phyloP scores from a whole-genome alignment of 1,140 invertebrate genomes.

The Bombus superbus region DNA sequence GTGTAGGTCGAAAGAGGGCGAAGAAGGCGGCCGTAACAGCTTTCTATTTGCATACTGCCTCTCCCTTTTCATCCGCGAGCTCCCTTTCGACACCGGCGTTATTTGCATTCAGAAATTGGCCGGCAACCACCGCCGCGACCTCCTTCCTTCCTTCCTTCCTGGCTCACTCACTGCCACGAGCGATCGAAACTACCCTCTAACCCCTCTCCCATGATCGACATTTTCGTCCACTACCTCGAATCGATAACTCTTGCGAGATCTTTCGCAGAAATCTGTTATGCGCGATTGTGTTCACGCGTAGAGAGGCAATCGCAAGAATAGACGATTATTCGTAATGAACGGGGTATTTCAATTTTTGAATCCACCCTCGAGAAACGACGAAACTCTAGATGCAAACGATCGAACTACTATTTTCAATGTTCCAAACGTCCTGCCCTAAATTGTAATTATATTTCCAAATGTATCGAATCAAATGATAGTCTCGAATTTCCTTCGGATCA shows the following conservation, averaged over 20 bases:
- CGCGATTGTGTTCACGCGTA: no score
- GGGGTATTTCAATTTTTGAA: no score
- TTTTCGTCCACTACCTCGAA: neutral
- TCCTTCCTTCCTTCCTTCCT: conserved; percentile 58
- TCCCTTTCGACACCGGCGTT: conserved; percentile 78
- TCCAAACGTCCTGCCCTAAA: no score
- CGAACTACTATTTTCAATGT: no score
- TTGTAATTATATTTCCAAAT: no score
- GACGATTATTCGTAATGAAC: no score
- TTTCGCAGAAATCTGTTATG: accelerated
- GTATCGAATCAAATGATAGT: no score
- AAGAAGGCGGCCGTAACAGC: conserved; percentile 78
- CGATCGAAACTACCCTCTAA: neutral
- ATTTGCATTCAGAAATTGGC: conserved; percentile 84
- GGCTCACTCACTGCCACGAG: neutral
- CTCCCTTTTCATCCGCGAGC: conserved; percentile 64
- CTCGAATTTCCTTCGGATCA: no score
- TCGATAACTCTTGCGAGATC: neutral
- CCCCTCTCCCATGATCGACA: neutral
- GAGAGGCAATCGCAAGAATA: no score
- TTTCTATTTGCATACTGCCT: conserved; percentile 83
- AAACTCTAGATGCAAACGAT: no score
- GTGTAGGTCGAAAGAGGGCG: conserved; percentile 66
- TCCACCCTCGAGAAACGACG: no score
- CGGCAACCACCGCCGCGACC: conserved; percentile 73